These are phyloP conservation scores for Melanaphis sacchari DNA, from an alignment of 1,140 invertebrate species.

Conservation along the genomic window DNA sequence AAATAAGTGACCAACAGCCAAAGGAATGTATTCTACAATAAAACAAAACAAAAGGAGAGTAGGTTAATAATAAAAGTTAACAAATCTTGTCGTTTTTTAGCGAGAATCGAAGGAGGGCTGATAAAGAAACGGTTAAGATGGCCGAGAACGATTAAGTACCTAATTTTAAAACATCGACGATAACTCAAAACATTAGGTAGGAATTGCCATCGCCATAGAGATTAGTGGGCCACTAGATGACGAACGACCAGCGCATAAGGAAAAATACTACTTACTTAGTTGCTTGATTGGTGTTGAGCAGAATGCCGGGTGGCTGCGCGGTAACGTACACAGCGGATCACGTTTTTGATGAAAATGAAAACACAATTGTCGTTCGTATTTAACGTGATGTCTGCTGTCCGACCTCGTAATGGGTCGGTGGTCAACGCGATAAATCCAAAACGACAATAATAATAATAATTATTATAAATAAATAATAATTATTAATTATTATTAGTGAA, in stretches of 20 bases:
- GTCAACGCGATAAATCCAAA: not conserved
- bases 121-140: not conserved
- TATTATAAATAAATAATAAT: not conserved
- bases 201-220: too few species aligned
- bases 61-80: not conserved
- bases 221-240: not conserved
- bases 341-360: not conserved
- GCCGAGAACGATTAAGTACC: not conserved
- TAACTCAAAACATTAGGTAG: not conserved
- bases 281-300: not conserved
- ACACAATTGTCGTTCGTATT: not conserved
- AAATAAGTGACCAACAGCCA: not conserved
- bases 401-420: not conserved
- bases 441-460: not conserved
- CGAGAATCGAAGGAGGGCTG: not conserved
- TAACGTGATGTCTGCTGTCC: not conserved
- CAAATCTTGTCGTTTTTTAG: not conserved
- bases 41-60: not conserved
- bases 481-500: not conserved
- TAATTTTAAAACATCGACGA: not conserved
- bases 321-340: not conserved
- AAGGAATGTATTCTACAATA: not conserved
- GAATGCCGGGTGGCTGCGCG: not conserved
- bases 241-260: not conserved
- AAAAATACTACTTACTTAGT: not conserved